Percentiles rank a stretch among this genome's conserved stretches.
Evolutionary conservation across 2,888 invertebrate species (phyloP).

Genomic region (Apamea sordens): DNA sequence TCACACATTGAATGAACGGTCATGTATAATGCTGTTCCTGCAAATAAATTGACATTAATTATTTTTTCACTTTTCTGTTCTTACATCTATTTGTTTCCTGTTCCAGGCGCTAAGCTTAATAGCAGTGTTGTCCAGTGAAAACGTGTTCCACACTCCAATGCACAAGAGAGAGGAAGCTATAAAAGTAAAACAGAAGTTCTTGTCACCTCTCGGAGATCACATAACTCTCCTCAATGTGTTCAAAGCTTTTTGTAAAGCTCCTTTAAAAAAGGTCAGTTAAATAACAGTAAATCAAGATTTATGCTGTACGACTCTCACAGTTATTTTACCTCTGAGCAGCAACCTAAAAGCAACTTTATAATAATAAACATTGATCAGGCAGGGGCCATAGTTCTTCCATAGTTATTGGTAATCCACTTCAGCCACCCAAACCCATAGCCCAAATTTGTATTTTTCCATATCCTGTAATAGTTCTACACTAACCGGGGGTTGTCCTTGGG

Average conservation of each 20-base stretch:
- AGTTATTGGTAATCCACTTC: no score
- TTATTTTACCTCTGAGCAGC: background rate
- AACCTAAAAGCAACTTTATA: background rate
- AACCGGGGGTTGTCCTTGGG: no score
- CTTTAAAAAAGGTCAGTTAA: constrained; percentile 91
- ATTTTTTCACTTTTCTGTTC: background rate
- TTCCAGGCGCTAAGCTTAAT: constrained; percentile 94
- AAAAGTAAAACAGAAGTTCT: constrained; percentile 94
- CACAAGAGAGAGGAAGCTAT: constrained; percentile 94
- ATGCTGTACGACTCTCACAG: background rate
- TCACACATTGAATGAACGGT: background rate
- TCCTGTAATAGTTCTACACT: no score
- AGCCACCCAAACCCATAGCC: no score
- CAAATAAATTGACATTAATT: no score
- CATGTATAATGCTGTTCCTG: background rate
- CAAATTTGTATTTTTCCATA: no score
- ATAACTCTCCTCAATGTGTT: constrained; percentile 97
- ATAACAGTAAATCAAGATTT: background rate
- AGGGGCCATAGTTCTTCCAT: no score
- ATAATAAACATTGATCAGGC: no score
- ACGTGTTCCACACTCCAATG: constrained; percentile 93
- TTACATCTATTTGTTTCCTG: background rate
- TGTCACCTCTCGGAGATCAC: constrained; percentile 97
- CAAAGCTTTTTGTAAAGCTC: constrained; percentile 93
- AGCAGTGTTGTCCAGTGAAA: constrained; percentile 96